Evolutionary conservation across 2,797 vertebrate species (phyloP), one percentile per base, ranked within the genome.

Genomic region (Acestrorhynchus altus): DNA sequence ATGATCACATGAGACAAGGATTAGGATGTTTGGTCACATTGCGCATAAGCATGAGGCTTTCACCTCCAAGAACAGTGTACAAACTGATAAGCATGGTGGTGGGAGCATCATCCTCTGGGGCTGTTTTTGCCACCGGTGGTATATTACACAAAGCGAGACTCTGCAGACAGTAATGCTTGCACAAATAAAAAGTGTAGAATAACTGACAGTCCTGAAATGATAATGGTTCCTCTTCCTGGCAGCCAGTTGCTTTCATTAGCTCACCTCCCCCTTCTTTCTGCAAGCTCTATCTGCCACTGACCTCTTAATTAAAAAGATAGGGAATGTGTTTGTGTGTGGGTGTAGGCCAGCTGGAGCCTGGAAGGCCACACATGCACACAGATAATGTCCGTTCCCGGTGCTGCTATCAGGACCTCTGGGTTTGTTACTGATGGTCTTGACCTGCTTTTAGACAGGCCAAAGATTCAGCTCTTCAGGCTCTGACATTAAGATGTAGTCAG

Each of bases 301-400:
- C 51, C 51, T 20, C 51, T 54, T 54, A 54, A 54, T 54, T 54
- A 54, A 54, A 54, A 49, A 54, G 49, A 52, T 52, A 52, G 49
- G n/a, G 49, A 52, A n/a, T n/a, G 49, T 52, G 49, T 52, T 20
- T 20, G n/a, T n/a, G 49, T n/a, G 49, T 8, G 47, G 16, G 49
- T n/a, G 49, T n/a, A n/a, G 1, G 51, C 20, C n/a, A 54, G 51
- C 51, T 22, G 20, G 51, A 22, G 51, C 22, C 51, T 22, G 51
- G 51, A 8, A 54, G 51, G 51, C 51, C 51, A 54, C 51, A 54
- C 51, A 54, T 8, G 4, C 8, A 8, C 18, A 3, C 51, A 54
- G 51, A 54, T 54, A 54, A 54, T 22, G 51, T 51, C 47, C 20
- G n/a, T n/a, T n/a, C n/a, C n/a, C n/a, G n/a, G n/a, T n/a, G 11